phyloP scores from a whole-genome alignment of 2,113 vertebrate species.

The Notarius lentiginosus region DNA sequence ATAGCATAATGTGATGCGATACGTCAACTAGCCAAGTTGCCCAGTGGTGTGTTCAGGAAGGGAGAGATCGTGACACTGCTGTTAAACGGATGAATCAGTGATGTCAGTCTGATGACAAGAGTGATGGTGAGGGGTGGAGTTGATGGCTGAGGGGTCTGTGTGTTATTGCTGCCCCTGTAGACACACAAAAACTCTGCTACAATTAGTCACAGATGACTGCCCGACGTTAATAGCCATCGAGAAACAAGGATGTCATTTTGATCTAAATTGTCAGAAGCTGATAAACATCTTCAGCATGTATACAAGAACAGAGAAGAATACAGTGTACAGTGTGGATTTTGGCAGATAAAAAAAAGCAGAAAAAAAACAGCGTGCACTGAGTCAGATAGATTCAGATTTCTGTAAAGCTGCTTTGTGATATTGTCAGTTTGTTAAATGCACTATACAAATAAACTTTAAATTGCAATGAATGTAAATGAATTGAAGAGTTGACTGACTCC shows the following conservation, averaged over 20 bases:
- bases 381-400: not conserved
- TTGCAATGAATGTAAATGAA: not conserved
- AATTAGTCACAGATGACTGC: constrained; percentile 52
- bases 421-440: not conserved
- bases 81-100: constrained; percentile 61
- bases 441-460: not conserved
- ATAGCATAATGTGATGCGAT: constrained; percentile 28
- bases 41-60: constrained; percentile 23
- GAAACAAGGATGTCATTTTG: constrained; percentile 44
- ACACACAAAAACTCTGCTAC: constrained; percentile 44
- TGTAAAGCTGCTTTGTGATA: not conserved
- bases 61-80: constrained; percentile 36
- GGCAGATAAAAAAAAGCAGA: not conserved
- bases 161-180: constrained; percentile 46
- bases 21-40: constrained; percentile 34
- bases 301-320: constrained; percentile 22
- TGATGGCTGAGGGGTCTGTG: constrained; percentile 25
- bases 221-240: constrained; percentile 47
- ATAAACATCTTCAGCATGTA: constrained; percentile 50
- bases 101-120: constrained; percentile 57
- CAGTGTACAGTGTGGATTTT: not conserved
- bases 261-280: constrained; percentile 42
- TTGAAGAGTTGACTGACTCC: not conserved
- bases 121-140: constrained; percentile 39
- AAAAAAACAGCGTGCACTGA: not conserved